These are phyloP conservation scores for Gorilla gorilla DNA, from an alignment of 2,113 vertebrate genomes.

Conservation along the genomic window DNA sequence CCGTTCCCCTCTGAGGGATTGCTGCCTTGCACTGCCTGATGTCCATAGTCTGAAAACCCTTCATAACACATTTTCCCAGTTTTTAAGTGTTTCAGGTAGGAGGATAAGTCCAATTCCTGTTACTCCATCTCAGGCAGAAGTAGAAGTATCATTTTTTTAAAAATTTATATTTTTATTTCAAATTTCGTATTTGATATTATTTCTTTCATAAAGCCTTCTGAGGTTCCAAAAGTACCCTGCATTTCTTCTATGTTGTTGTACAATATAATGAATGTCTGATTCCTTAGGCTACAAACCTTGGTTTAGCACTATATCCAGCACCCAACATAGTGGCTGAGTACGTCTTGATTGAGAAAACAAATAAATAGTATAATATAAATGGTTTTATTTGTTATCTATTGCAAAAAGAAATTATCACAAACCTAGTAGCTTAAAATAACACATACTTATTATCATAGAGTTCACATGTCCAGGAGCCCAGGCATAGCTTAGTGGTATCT, in stretches of 20 bases:
- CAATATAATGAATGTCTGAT: not conserved
- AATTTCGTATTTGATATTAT: not conserved
- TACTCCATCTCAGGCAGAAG: not conserved
- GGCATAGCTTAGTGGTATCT: not conserved
- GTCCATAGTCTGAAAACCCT: not conserved
- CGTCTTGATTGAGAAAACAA: not conserved
- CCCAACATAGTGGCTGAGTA: not conserved
- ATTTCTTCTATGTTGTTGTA: not conserved
- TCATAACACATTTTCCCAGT: not conserved
- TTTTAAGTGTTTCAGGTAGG: not conserved
- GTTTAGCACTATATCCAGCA: not conserved
- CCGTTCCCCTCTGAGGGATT: not conserved
- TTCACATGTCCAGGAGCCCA: not conserved
- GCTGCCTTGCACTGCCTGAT: not conserved
- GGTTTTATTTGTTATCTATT: not conserved
- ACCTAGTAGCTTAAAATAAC: not conserved
- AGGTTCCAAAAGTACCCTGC: not conserved
- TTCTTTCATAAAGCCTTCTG: not conserved
- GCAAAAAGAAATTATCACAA: not conserved
- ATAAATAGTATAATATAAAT: not conserved
- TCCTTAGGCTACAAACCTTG: not conserved
- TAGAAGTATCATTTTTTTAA: not conserved
- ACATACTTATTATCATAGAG: not conserved
- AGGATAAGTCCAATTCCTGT: not conserved
- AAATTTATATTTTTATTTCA: constrained; percentile 17